Conservation (phyloP, 1,140 invertebrate species). For the Zeugodacus cucurbitae region DNA sequence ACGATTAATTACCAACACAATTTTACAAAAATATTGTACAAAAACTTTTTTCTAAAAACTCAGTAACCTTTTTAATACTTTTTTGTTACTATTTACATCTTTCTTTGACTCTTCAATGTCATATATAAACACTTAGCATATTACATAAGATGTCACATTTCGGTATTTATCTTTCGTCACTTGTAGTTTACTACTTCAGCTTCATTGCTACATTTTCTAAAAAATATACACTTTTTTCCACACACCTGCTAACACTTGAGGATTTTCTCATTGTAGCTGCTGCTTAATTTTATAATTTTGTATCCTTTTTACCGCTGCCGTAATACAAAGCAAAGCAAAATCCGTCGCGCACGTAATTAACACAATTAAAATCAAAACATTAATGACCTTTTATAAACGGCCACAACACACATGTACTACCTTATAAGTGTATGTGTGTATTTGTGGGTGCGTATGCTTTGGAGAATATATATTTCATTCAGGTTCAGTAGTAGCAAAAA, state of each 20-base stretch:
- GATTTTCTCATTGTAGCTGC: neutral
- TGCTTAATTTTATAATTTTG: neutral
- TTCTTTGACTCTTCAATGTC: too few relatives aligned
- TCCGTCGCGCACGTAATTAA: conserved; percentile 65
- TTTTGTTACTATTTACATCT: too few relatives aligned
- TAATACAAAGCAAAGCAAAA: conserved; percentile 41
- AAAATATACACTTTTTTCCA: neutral
- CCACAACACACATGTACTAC: conserved; percentile 1
- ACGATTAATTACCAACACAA: too few relatives aligned
- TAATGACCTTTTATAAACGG: conserved; percentile 56
- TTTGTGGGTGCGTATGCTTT: neutral
- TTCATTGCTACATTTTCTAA: neutral
- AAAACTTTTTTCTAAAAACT: too few relatives aligned
- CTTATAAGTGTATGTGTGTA: neutral
- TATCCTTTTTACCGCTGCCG: neutral
- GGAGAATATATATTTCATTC: neutral
- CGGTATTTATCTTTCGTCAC: neutral
- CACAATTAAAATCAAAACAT: conserved; percentile 66
- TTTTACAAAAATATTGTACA: too few relatives aligned
- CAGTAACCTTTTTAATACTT: too few relatives aligned
- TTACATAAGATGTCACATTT: neutral
- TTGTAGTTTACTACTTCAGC: neutral
- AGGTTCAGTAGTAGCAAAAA: neutral
- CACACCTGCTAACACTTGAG: neutral
- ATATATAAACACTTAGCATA: too few relatives aligned